A percentile compares a stretch with the other conserved stretches of the same genome.
phyloP scores from a whole-genome alignment of 1,140 invertebrate genomes.

The Brachionus koreanus region DNA sequence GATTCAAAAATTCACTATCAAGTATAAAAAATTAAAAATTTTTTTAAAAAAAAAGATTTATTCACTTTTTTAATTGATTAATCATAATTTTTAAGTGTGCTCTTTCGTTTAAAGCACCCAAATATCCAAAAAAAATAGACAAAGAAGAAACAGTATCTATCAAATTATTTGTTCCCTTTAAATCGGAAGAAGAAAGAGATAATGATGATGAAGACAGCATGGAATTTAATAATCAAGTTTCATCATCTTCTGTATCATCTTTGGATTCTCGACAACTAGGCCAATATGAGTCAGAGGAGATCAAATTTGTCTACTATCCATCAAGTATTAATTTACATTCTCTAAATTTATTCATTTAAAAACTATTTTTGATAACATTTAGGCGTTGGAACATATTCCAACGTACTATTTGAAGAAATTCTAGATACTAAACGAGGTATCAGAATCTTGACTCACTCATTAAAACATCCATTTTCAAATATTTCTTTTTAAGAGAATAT shows the following conservation, averaged over 20 bases:
- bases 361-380: no score
- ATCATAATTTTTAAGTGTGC: background rate
- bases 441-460: no score
- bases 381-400: no score
- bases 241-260: background rate
- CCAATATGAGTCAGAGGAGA: background rate
- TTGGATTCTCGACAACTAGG: background rate
- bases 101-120: background rate
- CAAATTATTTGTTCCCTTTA: no score
- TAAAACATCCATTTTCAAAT: no score
- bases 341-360: no score
- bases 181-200: no score
- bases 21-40: background rate
- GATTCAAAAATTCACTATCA: slow-evolving; percentile 20
- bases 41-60: background rate
- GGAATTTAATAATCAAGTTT: background rate
- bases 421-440: no score
- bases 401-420: no score
- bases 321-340: background rate
- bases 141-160: background rate
- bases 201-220: background rate
- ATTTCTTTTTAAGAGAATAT: no score
- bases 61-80: background rate
- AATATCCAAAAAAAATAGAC: background rate
- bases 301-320: slow-evolving; percentile 4